Evolutionary conservation across 2,113 vertebrate species (phyloP).

Genomic region (Ammodytes dubius): DNA sequence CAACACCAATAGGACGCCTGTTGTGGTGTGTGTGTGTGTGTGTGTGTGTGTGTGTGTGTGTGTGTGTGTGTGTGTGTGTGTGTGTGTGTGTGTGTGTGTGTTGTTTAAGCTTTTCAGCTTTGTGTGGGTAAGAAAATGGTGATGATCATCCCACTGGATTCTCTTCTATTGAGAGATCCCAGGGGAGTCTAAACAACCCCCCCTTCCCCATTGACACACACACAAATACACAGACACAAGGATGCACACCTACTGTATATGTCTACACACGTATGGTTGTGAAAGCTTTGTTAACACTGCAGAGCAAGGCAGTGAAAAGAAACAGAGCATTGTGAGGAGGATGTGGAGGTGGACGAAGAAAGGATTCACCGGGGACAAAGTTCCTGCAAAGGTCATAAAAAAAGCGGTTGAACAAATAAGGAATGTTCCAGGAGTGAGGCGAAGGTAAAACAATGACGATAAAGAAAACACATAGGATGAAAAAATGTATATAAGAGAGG

Average conservation of each 20-base stretch:
- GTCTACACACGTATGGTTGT: conserved; percentile 28
- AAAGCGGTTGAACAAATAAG: conserved; percentile 56
- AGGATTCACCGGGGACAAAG: conserved; percentile 43
- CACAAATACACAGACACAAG: conserved; percentile 3
- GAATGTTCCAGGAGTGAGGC: conserved; percentile 20
- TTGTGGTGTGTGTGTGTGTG: conserved; percentile 29
- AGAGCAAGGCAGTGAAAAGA: conserved; percentile 42
- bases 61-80: too few species aligned
- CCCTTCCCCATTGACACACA: neutral
- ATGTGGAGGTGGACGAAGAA: conserved; percentile 23
- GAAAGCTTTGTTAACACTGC: conserved; percentile 65
- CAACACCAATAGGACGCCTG: conserved; percentile 39
- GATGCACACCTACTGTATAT: neutral
- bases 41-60: conserved; percentile 21
- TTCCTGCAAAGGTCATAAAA: conserved; percentile 68
- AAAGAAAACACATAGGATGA: conserved; percentile 5
- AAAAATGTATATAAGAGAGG: neutral
- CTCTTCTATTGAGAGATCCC: conserved; percentile 64
- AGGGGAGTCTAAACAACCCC: conserved; percentile 33
- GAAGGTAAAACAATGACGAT: conserved; percentile 22
- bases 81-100: conserved; percentile 21
- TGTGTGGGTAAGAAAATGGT: conserved; percentile 36
- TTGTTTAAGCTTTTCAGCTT: neutral
- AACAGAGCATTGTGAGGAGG: conserved; percentile 39
- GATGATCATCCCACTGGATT: conserved; percentile 57